A percentile compares a stretch with the other conserved stretches of the same genome.
These are phyloP conservation scores for Bradynema listronoti DNA, from an alignment of 1,140 invertebrate species.

Conservation along the genomic window DNA sequence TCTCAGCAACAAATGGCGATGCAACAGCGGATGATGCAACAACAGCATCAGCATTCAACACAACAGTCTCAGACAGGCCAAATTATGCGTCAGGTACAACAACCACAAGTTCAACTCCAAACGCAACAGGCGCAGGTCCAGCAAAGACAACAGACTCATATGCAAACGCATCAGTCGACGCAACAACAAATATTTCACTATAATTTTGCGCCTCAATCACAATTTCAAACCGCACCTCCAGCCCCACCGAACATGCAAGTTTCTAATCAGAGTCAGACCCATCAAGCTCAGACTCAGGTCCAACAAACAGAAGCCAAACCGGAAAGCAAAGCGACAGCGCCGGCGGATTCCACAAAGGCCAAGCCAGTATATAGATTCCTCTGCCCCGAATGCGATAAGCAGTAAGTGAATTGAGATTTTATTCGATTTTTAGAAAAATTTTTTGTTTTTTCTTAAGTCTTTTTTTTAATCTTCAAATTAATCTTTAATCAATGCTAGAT, in stretches of 20 bases:
- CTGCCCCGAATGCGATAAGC: conserved; percentile 39
- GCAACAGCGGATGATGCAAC: no score
- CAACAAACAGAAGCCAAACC: background rate
- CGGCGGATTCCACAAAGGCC: background rate
- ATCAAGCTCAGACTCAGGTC: background rate
- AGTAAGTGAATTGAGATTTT: conserved; percentile 16
- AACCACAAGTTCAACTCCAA: background rate
- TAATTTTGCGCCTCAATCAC: no score
- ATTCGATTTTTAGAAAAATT: no score
- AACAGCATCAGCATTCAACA: background rate
- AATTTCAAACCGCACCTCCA: background rate
- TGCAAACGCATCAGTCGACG: background rate
- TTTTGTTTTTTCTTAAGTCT: no score
- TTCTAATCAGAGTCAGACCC: background rate
- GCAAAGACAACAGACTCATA: background rate
- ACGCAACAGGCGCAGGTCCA: background rate
- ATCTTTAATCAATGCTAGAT: no score
- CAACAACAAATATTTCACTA: background rate
- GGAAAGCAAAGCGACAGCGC: background rate
- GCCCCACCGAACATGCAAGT: background rate
- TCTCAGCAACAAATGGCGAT: background rate
- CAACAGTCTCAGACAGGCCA: background rate
- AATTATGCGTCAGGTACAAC: background rate
- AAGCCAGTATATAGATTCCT: conserved; percentile 18
- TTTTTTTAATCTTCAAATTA: no score